Base-by-base conservation (phyloP, 1,140 invertebrate species). In the Tyrophagus putrescentiae region DNA sequence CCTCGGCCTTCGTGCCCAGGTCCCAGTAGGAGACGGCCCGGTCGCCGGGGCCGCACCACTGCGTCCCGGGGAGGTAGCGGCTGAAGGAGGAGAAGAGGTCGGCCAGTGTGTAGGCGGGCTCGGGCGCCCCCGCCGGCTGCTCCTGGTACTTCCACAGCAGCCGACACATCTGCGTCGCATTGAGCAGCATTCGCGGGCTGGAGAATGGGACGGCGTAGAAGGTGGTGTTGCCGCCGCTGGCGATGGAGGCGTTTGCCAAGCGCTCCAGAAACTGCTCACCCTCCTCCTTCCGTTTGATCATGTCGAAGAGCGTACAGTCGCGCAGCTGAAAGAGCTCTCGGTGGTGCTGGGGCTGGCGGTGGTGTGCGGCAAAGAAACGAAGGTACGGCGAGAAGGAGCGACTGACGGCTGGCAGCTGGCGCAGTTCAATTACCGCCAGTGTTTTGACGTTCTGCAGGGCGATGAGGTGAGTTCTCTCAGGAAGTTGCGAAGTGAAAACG, bases 1-100 rank as follows among this genome's bases (percentile, higher is more conserved):
- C 79, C 50, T 81, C 77, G 16, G 68, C 67, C 29, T 77, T 76
- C 7, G 68, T 60, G 0, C 85, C 86, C 6, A 87, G 71, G 66
- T 88, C 82, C 34, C 83, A 72, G 62, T 79, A 79, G 65, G 76
- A 72, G 23, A 75, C 68, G 0, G 85, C 81, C 21, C 79, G 75
- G 68, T 84, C 81, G 2, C 86, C 85, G 3, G 78, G 74, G 27
- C 87, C 87, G 67, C 80, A 82, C 80, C 80, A 81, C 67, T 79
- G 78, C 34, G 80, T 82, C 25, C 76, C 77, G 53, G 29, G 21
- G 18, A 56, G 18, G 28, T 16, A n/a, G 18, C 48, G 11, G 31
- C 21, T 23, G 21, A n/a, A n/a, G n/a, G n/a, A n/a, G n/a, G n/a
- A n/a, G n/a, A n/a, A 39, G 36, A 16, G 36, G 36, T 13, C 36